These are phyloP conservation scores for Pristionchus pacificus DNA, from an alignment of 1,140 invertebrate genomes.

Conservation along the genomic window DNA sequence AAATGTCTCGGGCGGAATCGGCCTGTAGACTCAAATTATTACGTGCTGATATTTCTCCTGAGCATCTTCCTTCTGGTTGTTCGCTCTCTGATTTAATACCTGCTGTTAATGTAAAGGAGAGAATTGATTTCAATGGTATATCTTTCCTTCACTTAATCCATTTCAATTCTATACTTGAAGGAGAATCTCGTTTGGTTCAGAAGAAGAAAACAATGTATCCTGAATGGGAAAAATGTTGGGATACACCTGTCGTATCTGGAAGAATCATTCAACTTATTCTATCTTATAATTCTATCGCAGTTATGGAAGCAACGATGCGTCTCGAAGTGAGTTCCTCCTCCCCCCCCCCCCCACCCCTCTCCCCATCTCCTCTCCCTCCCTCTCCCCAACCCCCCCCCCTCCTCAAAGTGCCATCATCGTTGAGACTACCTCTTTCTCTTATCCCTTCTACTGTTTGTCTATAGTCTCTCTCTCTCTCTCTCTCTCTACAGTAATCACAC, in stretches of 20 bases:
- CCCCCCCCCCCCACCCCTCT: not conserved
- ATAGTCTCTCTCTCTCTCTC: too few species aligned
- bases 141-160: not conserved
- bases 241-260: slow-evolving; percentile 50
- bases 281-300: slow-evolving; percentile 43
- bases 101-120: slow-evolving; percentile 56
- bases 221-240: slow-evolving; percentile 57
- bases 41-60: slow-evolving; percentile 49
- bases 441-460: too few species aligned
- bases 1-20: slow-evolving; percentile 29
- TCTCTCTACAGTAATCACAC: too few species aligned
- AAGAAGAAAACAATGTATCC: slow-evolving; percentile 55
- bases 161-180: too few species aligned
- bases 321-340: slow-evolving; percentile 41
- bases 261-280: slow-evolving; percentile 53
- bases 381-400: not conserved
- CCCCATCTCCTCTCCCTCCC: slow-evolving; percentile 11
- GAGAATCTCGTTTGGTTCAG: slow-evolving; percentile 56
- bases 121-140: slow-evolving; percentile 55
- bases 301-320: slow-evolving; percentile 56
- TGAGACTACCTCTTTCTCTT: too few species aligned
- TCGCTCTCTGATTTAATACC: slow-evolving; percentile 44
- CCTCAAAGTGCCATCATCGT: not conserved
- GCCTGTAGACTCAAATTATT: slow-evolving; percentile 51
- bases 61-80: slow-evolving; percentile 45